A percentile compares a stretch with the other conserved stretches of the same genome.
Evolutionary conservation across 2,797 vertebrate species (phyloP).

Genomic region (Myotis vivesi): DNA sequence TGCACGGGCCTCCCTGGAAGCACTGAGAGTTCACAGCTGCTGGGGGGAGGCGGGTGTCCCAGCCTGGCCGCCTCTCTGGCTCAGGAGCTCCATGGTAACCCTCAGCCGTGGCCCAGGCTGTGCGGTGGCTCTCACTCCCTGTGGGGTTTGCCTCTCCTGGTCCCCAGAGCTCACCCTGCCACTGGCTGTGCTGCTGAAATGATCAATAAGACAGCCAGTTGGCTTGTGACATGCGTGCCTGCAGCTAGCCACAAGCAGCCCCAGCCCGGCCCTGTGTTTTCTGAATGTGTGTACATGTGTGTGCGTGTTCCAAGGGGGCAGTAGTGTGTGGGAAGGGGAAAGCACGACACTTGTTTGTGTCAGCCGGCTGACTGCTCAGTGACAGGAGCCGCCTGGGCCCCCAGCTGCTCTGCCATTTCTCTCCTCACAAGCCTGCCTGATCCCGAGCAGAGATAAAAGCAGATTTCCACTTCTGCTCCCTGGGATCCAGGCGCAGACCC

Average conservation of each 20-base stretch:
- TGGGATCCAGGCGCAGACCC: constrained; percentile 54
- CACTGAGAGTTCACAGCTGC: not conserved
- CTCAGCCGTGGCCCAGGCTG: not conserved
- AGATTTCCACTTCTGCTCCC: constrained; percentile 59
- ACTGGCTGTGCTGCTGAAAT: not conserved
- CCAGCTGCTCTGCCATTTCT: constrained; percentile 56
- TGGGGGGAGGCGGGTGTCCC: not conserved
- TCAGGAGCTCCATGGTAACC: not conserved
- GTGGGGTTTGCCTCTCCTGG: not conserved
- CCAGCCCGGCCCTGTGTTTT: not conserved
- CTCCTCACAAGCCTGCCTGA: constrained; percentile 27
- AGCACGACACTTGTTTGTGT: not conserved
- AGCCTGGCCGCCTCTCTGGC: not conserved
- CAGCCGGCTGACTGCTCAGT: constrained; percentile 65
- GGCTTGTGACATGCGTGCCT: constrained; percentile 16
- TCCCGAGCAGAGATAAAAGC: constrained; percentile 66
- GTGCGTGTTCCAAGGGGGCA: not conserved
- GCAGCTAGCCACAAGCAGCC: not conserved
- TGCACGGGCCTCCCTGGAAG: not conserved
- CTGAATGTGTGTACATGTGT: not conserved
- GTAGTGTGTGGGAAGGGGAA: not conserved
- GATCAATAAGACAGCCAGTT: not conserved
- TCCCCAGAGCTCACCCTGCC: not conserved
- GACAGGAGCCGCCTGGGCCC: constrained; percentile 40
- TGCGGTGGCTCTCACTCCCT: not conserved